Conservation (phyloP, 2,113 vertebrate genomes). For the Tyto alba region DNA sequence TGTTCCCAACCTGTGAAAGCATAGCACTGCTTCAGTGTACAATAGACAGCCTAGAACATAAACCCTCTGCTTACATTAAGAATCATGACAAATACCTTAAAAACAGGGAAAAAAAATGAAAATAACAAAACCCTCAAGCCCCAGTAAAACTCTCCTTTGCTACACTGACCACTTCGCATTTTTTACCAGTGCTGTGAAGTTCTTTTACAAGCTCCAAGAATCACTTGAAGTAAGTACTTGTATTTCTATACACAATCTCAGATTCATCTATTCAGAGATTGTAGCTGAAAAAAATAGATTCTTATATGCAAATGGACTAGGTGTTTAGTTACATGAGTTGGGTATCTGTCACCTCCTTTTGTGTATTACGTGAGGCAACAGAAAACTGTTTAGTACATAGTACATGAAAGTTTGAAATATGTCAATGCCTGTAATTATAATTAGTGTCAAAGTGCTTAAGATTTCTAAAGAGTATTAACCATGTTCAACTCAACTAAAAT, state of each 20-base stretch:
- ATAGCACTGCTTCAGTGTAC: neutral
- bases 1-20: slow-evolving; percentile 33
- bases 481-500: neutral
- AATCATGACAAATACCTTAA: neutral
- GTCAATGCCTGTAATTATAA: neutral
- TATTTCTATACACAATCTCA: neutral
- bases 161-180: accelerated
- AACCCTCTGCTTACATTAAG: neutral
- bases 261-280: neutral
- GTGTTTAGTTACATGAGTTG: neutral
- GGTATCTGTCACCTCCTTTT: neutral
- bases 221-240: neutral
- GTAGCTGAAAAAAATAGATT: neutral
- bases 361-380: neutral
- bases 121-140: neutral
- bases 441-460: neutral
- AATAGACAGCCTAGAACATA: neutral
- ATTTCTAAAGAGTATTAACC: neutral
- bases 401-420: neutral
- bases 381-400: neutral
- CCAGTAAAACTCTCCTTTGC: neutral
- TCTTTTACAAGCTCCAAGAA: neutral
- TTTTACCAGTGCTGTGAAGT: neutral
- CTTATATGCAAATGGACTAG: neutral
- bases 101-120: neutral